phyloP scores from a whole-genome alignment of 1,140 invertebrate species.

The Drosophila bocqueti region DNA sequence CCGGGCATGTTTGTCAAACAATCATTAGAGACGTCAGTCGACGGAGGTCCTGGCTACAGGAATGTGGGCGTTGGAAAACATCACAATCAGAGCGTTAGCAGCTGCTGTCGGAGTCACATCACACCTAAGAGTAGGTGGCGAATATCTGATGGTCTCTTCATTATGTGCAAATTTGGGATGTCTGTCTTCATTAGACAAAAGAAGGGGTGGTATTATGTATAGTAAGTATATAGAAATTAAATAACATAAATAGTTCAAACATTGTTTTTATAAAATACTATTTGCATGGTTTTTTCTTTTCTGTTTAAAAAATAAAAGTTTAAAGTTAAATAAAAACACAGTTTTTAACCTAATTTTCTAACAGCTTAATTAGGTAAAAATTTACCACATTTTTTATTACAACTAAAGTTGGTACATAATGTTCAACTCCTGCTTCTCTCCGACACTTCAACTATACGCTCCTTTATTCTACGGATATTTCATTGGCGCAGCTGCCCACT shows the following conservation, averaged over 20 bases:
- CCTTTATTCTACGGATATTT: slow-evolving; percentile 2
- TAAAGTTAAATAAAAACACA: background rate
- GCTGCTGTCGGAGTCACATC: slow-evolving; percentile 30
- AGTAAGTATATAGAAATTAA: background rate
- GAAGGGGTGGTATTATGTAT: background rate
- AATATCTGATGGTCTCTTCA: slow-evolving; percentile 53
- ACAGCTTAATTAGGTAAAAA: slow-evolving; percentile 22
- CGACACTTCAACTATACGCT: background rate
- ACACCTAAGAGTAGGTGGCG: slow-evolving; percentile 25
- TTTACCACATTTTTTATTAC: slow-evolving; percentile 20
- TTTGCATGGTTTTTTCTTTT: background rate
- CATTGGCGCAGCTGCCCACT: slow-evolving; percentile 30
- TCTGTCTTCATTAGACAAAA: slow-evolving; percentile 28
- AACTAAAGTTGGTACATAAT: slow-evolving; percentile 12
- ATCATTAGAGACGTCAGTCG: slow-evolving; percentile 76
- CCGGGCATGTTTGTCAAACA: slow-evolving; percentile 73
- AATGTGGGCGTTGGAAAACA: slow-evolving; percentile 55
- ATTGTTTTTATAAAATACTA: background rate
- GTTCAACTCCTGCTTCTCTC: background rate
- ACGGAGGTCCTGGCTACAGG: slow-evolving; percentile 10
- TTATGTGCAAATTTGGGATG: slow-evolving; percentile 46
- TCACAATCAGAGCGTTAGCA: slow-evolving; percentile 71
- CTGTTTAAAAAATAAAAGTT: background rate
- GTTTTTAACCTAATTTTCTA: slow-evolving; percentile 8
- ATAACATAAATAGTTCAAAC: background rate